Base-by-base conservation (phyloP, 2,888 invertebrate species). In the Horisme vitalbata region DNA sequence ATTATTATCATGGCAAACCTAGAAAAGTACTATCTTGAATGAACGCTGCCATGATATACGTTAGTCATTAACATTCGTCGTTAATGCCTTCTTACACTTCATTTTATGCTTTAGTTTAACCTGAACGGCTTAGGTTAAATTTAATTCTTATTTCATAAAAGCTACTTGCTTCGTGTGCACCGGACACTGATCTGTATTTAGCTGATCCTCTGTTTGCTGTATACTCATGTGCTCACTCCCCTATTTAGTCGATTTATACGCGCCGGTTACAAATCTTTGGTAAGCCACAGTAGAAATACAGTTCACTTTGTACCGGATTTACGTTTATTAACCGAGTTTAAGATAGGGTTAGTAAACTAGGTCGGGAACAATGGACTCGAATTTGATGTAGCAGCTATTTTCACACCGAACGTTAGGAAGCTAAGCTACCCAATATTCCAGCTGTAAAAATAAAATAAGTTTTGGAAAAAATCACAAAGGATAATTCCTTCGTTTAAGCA, bases 221-320 rank as follows among this genome's bases (percentile, higher is more conserved):
- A 20, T 13, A 24, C 38, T 43, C 47, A 21, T 47, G 47, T 47
- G 36, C 36, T 33, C 20, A 6, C 34, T 48, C 43, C 52, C 44
- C 52, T 57, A 53, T 57, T 57, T 48, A 47, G 45, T 32, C 45
- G 58, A 52, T 57, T 57, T 60, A 62, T 55, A 55, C 44, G 46
- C 43, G 60, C 65, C 71, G 65, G 75, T 79, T 74, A 81, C 82
- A 82, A 82, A 82, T 82, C 80, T 81, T 76, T 59, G 79, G 81
- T 79, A 75, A 80, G 79, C 82, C 81, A 54, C 80, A 78, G 61
- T 71, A 72, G 71, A 74, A 77, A 78, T 68, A 71, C 74, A 72
- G 70, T 75, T 77, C 77, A 72, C 75, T 77, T 71, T 75, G 75
- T 77, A 73, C 68, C 56, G 74, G 76, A 80, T 80, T 81, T 80